Evolutionary conservation across 64 coral and sea anemone species (phyloP).

Genomic region (Trachythela sp.): DNA sequence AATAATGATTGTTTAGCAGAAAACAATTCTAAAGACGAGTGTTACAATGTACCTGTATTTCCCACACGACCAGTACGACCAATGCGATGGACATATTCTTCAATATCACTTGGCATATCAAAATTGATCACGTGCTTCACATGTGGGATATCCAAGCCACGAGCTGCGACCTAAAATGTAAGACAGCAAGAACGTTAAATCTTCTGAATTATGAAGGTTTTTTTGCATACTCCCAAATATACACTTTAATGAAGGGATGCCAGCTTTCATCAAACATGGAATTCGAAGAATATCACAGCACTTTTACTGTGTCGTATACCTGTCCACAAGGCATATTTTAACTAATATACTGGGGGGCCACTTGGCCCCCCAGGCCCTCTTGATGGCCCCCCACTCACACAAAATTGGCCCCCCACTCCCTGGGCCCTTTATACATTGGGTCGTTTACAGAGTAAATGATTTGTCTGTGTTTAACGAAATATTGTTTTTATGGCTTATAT

Average conservation of each 20-base stretch:
- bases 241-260: background rate
- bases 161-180: constrained; percentile 73
- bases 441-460: no score
- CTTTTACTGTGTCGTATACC: no score
- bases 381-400: no score
- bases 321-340: no score
- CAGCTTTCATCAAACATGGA: no score
- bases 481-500: no score
- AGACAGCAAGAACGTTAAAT: background rate
- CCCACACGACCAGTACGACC: constrained; percentile 95
- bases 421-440: no score
- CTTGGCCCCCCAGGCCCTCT: no score
- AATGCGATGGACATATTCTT: constrained; percentile 98
- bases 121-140: constrained; percentile 94
- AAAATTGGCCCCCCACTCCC: no score
- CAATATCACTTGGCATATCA: constrained; percentile 97
- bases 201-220: background rate
- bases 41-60: constrained; percentile 63
- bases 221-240: background rate
- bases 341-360: no score
- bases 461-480: no score
- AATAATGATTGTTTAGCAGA: background rate
- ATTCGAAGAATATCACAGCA: no score
- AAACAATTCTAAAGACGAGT: background rate
- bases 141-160: constrained; percentile 91